phyloP scores from a whole-genome alignment of 2,113 vertebrate genomes.

The Drymodes brunneopygia region DNA sequence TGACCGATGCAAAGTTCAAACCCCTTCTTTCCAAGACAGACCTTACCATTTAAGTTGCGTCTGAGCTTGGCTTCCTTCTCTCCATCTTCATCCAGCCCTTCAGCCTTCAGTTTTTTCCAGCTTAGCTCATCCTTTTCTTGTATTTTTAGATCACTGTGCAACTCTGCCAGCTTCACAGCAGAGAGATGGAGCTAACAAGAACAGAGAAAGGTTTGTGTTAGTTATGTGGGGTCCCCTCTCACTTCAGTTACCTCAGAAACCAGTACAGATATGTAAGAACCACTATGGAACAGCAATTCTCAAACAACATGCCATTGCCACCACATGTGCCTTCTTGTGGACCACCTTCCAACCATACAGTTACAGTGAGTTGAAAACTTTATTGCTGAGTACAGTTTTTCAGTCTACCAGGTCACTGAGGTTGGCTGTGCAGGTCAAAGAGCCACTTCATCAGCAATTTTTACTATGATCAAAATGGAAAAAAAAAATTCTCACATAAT shows the following conservation, averaged over 20 bases:
- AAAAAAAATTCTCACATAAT: not conserved
- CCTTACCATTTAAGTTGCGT: slow-evolving; percentile 64
- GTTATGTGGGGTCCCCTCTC: not conserved
- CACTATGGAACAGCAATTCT: not conserved
- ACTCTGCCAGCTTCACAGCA: slow-evolving; percentile 83
- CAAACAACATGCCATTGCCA: not conserved
- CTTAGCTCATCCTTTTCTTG: slow-evolving; percentile 92
- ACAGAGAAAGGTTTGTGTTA: not conserved
- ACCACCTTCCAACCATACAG: not conserved
- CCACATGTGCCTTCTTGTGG: not conserved
- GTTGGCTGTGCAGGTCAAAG: not conserved
- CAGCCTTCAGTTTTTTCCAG: slow-evolving; percentile 93
- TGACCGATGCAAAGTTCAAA: not conserved
- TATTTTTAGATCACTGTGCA: slow-evolving; percentile 93
- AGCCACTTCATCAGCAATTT: not conserved
- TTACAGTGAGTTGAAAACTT: accelerated
- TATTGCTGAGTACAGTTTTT: not conserved
- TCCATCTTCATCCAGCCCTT: slow-evolving; percentile 87
- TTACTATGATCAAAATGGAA: not conserved
- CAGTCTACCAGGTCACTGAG: not conserved
- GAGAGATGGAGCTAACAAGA: slow-evolving; percentile 79
- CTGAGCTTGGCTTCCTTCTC: slow-evolving; percentile 87
- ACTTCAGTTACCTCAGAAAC: not conserved
- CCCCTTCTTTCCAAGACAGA: slow-evolving; percentile 49
- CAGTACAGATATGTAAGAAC: accelerated